Conservation (phyloP, 2,113 vertebrate genomes). For the Rhinoptilus africanus region DNA sequence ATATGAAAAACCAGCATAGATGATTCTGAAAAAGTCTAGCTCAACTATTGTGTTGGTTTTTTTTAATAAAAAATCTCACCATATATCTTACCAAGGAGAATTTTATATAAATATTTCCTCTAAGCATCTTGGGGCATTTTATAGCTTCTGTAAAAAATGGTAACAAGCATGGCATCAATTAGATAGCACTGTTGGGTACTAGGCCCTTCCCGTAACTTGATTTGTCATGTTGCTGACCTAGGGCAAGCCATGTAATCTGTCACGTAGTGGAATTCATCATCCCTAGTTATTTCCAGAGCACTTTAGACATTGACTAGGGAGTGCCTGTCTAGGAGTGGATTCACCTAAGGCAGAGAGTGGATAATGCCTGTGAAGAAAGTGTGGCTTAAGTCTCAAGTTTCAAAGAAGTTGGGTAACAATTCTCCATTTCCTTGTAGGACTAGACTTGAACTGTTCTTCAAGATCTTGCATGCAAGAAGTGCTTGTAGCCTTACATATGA, state of each 20-base stretch:
- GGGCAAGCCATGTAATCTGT: not conserved
- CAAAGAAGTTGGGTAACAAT: not conserved
- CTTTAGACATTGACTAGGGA: not conserved
- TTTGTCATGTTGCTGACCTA: not conserved
- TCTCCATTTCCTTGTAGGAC: not conserved
- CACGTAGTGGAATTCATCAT: not conserved
- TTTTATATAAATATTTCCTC: not conserved
- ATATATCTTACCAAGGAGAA: not conserved
- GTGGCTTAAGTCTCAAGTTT: not conserved
- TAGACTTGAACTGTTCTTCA: not conserved
- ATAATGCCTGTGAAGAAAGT: not conserved
- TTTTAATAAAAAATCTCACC: not conserved
- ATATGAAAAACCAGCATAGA: not conserved
- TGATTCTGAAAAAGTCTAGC: not conserved
- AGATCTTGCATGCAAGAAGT: not conserved
- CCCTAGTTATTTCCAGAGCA: not conserved
- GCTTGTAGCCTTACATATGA: not conserved
- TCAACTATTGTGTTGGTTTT: not conserved
- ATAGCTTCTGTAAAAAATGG: not conserved
- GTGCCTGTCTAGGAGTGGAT: not conserved
- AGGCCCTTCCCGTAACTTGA: not conserved
- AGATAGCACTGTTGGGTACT: not conserved
- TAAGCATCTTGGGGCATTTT: not conserved
- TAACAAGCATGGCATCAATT: not conserved
- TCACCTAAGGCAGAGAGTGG: not conserved